phyloP scores from a whole-genome alignment of 2,888 invertebrate genomes.

The Acrobasis repandana region DNA sequence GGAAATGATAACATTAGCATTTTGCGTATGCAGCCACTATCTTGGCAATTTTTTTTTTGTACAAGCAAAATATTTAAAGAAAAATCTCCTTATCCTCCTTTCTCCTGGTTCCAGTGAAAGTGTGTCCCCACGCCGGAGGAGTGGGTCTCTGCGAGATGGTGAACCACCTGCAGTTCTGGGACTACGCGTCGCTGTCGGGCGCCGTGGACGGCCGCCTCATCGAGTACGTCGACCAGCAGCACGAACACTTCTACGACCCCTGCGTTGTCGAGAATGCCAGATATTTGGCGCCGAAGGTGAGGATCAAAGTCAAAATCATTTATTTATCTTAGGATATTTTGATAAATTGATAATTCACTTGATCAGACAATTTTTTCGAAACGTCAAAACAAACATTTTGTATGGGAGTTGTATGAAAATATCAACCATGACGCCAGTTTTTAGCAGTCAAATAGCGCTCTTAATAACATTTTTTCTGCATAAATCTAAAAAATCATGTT shows the following conservation, averaged over 20 bases:
- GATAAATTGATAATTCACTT: too few relatives aligned
- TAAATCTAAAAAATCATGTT: too few relatives aligned
- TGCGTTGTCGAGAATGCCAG: conserved; percentile 86
- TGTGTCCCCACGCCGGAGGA: conserved; percentile 97
- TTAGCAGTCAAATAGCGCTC: too few relatives aligned
- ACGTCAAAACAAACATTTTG: too few relatives aligned
- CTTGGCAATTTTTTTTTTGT: too few relatives aligned
- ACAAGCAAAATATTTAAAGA: neutral
- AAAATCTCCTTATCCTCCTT: neutral
- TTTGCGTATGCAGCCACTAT: too few relatives aligned
- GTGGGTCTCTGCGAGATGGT: conserved; percentile 97
- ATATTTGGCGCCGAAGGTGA: conserved; percentile 89
- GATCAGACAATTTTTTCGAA: too few relatives aligned
- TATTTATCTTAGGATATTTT: too few relatives aligned
- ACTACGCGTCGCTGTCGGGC: conserved; percentile 89
- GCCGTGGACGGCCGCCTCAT: conserved; percentile 88
- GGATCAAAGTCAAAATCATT: conserved; percentile 18
- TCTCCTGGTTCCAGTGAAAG: conserved; percentile 86
- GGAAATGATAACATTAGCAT: too few relatives aligned
- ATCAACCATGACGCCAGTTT: too few relatives aligned
- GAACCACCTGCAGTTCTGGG: conserved; percentile 95
- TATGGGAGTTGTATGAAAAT: too few relatives aligned
- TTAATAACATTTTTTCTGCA: too few relatives aligned
- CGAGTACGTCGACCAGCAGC: conserved; percentile 95
- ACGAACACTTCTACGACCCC: conserved; percentile 93